These are phyloP conservation scores for Erebia epiphron DNA, from an alignment of 2,888 invertebrate genomes.

Conservation along the genomic window DNA sequence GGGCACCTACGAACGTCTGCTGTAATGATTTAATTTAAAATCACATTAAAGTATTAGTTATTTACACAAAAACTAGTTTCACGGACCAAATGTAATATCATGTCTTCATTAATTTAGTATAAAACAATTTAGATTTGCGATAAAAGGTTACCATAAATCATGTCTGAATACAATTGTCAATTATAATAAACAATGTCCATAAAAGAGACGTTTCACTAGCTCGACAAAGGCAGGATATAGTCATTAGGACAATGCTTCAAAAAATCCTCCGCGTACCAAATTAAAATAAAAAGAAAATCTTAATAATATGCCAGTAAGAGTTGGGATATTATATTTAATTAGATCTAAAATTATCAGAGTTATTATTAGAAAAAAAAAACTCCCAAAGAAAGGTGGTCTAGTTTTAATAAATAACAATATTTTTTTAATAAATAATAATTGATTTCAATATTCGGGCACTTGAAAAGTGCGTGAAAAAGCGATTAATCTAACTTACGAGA, in stretches of 20 bases:
- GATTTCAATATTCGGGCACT: too few relatives aligned
- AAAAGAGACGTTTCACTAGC: constrained; percentile 23
- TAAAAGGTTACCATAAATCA: constrained; percentile 30
- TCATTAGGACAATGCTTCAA: background rate
- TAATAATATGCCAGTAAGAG: too few relatives aligned
- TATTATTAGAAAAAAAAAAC: too few relatives aligned
- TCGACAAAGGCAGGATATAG: background rate
- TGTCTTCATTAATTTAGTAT: constrained; percentile 34
- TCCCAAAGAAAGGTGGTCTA: too few relatives aligned
- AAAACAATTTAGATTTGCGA: constrained; percentile 33
- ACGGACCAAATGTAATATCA: constrained; percentile 15
- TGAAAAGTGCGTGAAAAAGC: too few relatives aligned
- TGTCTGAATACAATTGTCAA: constrained; percentile 37
- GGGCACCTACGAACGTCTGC: background rate
- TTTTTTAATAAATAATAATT: too few relatives aligned
- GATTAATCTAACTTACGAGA: too few relatives aligned
- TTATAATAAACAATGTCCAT: constrained; percentile 31
- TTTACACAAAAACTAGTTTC: constrained; percentile 26
- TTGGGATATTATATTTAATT: too few relatives aligned
- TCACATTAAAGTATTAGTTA: constrained; percentile 15
- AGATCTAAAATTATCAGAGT: too few relatives aligned
- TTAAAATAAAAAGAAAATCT: too few relatives aligned
- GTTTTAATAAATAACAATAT: too few relatives aligned
- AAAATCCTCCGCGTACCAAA: too few relatives aligned
- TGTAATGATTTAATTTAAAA: background rate